Base-by-base conservation (phyloP, 2,113 vertebrate genomes). In the Poeciliopsis prolifica region DNA sequence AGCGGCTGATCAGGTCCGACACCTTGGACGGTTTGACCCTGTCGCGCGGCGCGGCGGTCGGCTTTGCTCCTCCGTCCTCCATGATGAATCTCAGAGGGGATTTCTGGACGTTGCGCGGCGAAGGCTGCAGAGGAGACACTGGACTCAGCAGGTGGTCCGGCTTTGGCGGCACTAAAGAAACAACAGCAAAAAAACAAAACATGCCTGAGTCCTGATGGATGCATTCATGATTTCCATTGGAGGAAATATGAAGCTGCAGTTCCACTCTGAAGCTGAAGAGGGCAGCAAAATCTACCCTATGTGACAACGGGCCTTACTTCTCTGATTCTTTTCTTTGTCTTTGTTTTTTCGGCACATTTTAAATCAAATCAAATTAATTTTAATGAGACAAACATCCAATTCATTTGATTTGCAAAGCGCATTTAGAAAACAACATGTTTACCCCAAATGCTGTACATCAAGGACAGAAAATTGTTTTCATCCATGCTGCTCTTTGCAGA, bases 1-100 rank as follows among this genome's bases (percentile, higher is more conserved):
- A 99, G 82, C 86, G 97, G 86, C 94, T 97, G 95, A 99, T 99
- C 93, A 99, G 97, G 91, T 98, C 93, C 17, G 95, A 97, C 73
- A 99, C 96, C 91, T 98, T 98, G 86, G 93, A 95, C 70, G 90
- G 73, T 90, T 96, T 97, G 22, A 97, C 95, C 82, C 64, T 82
- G 62, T 90, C 90, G 10, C 80, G 73, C 35, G 35, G 35, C 35
- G 35, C 11, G 35, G 35, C 2, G 65, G 35, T 92, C 72, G 42
- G 88, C 87, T 84, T 94, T 91, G 92, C 88, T 92, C 93, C 95
- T 63, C 90, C 90, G 54, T 96, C 95, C 90, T 98, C 97, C 97
- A 98, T 98, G 73, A 86, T 94, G 81, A 81, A 73, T 83, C 80
- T 93, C 40, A 80, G 54, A 4, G 30, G 54, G 9, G 80, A 75